Evolutionary conservation across 1,140 invertebrate species (phyloP).

Genomic region (Venturia canescens): DNA sequence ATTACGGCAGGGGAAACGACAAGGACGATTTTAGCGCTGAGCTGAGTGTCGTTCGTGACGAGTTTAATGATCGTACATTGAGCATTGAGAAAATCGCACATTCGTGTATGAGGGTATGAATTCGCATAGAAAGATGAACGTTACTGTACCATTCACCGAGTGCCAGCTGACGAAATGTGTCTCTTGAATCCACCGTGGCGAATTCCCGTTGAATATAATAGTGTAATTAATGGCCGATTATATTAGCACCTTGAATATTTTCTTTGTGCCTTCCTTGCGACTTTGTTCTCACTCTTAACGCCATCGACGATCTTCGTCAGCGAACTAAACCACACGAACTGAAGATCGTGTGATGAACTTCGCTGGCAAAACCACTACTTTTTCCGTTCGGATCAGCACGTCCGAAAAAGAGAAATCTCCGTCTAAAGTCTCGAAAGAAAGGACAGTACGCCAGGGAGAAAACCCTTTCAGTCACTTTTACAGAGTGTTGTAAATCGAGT

Average conservation of each 20-base stretch:
- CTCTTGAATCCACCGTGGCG: neutral
- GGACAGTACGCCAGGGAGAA: constrained; percentile 35
- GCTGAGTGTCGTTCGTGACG: constrained; percentile 18
- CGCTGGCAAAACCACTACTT: neutral
- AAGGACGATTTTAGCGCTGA: neutral
- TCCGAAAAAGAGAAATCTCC: neutral
- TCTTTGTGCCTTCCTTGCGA: no score
- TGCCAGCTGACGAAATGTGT: neutral
- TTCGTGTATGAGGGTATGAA: neutral
- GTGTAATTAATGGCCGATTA: neutral
- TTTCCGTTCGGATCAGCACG: neutral
- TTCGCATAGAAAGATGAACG: neutral
- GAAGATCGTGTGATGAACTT: neutral
- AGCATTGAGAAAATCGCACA: constrained; percentile 3
- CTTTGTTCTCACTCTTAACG: no score
- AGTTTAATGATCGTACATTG: constrained; percentile 29
- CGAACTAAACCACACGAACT: no score
- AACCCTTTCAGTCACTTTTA: constrained; percentile 70
- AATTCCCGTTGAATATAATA: neutral
- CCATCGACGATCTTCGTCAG: no score
- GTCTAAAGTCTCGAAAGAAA: constrained; percentile 23
- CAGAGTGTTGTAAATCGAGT: constrained; percentile 65
- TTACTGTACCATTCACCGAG: neutral
- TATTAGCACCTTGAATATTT: no score
- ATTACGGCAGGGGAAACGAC: constrained; percentile 1